A percentile compares a stretch with the other conserved stretches of the same genome.
Evolutionary conservation across 2,797 vertebrate genomes (phyloP).

Genomic region (Pseudochromis fuscus): DNA sequence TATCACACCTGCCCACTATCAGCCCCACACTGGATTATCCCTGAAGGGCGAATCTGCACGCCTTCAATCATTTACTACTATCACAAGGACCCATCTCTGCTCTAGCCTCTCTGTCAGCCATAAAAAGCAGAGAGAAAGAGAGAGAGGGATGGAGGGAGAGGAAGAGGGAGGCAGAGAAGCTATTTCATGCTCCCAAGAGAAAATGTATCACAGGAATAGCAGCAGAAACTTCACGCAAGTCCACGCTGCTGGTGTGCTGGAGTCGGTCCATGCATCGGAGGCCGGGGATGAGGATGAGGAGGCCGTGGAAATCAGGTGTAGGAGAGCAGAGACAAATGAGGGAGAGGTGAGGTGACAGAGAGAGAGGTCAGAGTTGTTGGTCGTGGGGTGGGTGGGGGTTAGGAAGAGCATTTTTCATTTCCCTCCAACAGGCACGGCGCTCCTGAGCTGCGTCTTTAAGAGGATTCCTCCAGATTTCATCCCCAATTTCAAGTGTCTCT

Average conservation of each 20-base stretch:
- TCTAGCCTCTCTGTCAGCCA: conserved; percentile 70
- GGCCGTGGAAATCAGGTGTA: conserved; percentile 46
- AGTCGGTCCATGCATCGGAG: conserved; percentile 20
- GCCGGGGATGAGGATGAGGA: conserved; percentile 32
- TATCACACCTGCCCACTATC: conserved; percentile 84
- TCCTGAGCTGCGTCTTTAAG: conserved; percentile 49
- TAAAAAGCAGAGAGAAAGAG: conserved; percentile 58
- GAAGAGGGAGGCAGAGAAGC: conserved; percentile 53
- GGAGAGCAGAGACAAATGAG: conserved; percentile 46
- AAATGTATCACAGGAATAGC: conserved; percentile 71
- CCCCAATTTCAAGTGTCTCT: conserved; percentile 63
- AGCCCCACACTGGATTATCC: conserved; percentile 83
- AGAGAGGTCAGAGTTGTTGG: conserved; percentile 30
- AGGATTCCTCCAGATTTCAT: conserved; percentile 67
- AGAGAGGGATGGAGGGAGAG: conserved; percentile 52
- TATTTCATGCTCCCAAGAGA: conserved; percentile 78
- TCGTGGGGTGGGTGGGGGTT: background rate
- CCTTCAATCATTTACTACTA: conserved; percentile 84
- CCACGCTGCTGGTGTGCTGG: conserved; percentile 42
- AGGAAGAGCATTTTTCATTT: conserved; percentile 56
- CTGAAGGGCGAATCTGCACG: conserved; percentile 84
- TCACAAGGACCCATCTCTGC: conserved; percentile 79
- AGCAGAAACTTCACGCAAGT: conserved; percentile 57
- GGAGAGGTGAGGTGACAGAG: conserved; percentile 18
- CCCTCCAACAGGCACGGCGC: conserved; percentile 22